Conservation (phyloP, 2,888 invertebrate genomes). For the Athetis lepigone region DNA sequence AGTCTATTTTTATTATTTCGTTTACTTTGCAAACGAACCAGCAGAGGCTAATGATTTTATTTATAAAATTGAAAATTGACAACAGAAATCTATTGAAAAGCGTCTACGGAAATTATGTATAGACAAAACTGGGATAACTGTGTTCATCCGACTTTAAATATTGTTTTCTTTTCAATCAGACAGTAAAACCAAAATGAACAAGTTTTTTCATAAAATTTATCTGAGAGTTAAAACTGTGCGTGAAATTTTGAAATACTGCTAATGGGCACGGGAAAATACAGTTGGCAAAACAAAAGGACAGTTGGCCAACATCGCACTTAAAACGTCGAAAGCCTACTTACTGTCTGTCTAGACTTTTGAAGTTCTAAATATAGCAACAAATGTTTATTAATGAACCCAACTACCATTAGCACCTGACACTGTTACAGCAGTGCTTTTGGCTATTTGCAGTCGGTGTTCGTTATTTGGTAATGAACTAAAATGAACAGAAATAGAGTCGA, state of each 20-base stretch:
- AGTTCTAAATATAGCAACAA: background rate
- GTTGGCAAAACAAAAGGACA: background rate
- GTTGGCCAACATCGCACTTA: background rate
- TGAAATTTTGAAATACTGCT: background rate
- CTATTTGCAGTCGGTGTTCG: no score
- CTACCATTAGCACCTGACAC: background rate
- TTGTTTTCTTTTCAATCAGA: constrained; percentile 5
- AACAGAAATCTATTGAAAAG: background rate
- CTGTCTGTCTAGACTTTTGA: background rate
- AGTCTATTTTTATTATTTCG: background rate
- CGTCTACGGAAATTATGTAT: background rate
- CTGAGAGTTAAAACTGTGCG: background rate
- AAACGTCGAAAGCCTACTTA: background rate
- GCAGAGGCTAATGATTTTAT: background rate
- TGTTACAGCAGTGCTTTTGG: background rate
- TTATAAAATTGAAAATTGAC: constrained; percentile 3
- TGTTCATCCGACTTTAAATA: background rate
- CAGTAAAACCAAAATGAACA: background rate
- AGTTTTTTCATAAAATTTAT: background rate
- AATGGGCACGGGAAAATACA: background rate
- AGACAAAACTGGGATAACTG: background rate
- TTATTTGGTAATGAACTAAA: no score
- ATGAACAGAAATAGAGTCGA: no score
- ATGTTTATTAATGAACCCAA: background rate
- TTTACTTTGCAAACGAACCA: background rate